Base-by-base conservation (phyloP, 2,797 vertebrate species). In the Microctenopoma stevenorrisi region DNA sequence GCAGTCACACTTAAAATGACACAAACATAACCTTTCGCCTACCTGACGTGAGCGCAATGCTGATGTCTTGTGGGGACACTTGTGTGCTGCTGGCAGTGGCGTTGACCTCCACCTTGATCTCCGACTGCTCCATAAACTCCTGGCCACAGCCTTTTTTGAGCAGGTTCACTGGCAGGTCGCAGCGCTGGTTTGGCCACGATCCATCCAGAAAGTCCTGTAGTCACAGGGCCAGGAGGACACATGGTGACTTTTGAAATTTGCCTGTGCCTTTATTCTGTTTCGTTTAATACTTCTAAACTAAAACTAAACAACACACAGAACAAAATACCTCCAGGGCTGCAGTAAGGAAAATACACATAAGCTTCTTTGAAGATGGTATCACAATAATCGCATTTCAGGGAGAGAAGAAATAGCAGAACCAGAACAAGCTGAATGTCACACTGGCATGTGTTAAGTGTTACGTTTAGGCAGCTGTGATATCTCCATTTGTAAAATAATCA, bases 31-130 rank as follows among this genome's bases (percentile, higher is more conserved):
- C 18, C 0, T 14, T 64, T 30, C 0, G 9, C 89, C 72, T 90
- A 98, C 98, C 98, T 96, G 96, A 95, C 78, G 83, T 93, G 28
- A 99, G 93, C 1, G 94, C 95, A 78, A 97, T 69, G 58, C 90
- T 92, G 83, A 97, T 92, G 87, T 96, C 94, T 87, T 68, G 90
- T 9, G 97, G 97, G 22, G 91, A 94, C 89, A 98, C 96, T 91
- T 99, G 98, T 3, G 90, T 95, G 81, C 95, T 94, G 74, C 89
- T 89, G 76, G 92, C 76, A 3, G 88, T 93, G 75, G 93, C 76
- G 60, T 88, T 92, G 66, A 95, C 89, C 79, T 94, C 94, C 82
- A 97, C 94, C 81, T 72, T 94, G 74, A 93, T 89, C 51, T 87
- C 86, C 4, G 95, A 93, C 44, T 91, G 94, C 92, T 99, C 96